Percentiles rank a stretch among this genome's conserved stretches.
phyloP scores from a whole-genome alignment of 2,888 invertebrate genomes.

The Rhingia rostrata region DNA sequence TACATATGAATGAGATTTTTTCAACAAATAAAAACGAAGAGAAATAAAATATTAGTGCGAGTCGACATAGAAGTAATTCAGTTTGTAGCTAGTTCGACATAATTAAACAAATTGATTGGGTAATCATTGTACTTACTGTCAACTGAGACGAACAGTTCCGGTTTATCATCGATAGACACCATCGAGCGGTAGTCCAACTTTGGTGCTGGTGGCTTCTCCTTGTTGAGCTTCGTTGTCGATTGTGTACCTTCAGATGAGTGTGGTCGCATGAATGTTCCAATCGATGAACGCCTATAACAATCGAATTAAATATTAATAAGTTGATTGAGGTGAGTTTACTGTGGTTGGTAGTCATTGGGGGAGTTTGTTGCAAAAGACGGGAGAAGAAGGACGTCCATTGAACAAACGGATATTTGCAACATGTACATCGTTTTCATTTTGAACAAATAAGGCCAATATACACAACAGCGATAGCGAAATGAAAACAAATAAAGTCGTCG shows the following conservation, averaged over 20 bases:
- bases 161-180: constrained; percentile 97
- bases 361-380: not conserved
- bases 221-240: constrained; percentile 83
- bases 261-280: constrained; percentile 92
- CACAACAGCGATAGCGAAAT: not conserved
- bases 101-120: not conserved
- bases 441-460: constrained; percentile 12
- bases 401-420: constrained; percentile 30
- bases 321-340: not conserved
- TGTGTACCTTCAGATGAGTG: constrained; percentile 87
- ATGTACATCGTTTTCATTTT: constrained; percentile 24
- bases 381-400: constrained; percentile 15
- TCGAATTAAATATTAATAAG: constrained; percentile 16
- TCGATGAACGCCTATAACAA: constrained; percentile 89
- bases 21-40: constrained; percentile 57
- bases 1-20: constrained; percentile 28
- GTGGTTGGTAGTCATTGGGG: not conserved
- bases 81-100: constrained; percentile 11
- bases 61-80: no score
- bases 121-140: constrained; percentile 89
- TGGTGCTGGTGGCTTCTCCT: constrained; percentile 88
- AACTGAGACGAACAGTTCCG: constrained; percentile 96
- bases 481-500: not conserved
- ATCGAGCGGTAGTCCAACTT: constrained; percentile 95
- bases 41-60: constrained; percentile 49